phyloP scores from a whole-genome alignment of 2,113 vertebrate species.

The Cololabis saira region DNA sequence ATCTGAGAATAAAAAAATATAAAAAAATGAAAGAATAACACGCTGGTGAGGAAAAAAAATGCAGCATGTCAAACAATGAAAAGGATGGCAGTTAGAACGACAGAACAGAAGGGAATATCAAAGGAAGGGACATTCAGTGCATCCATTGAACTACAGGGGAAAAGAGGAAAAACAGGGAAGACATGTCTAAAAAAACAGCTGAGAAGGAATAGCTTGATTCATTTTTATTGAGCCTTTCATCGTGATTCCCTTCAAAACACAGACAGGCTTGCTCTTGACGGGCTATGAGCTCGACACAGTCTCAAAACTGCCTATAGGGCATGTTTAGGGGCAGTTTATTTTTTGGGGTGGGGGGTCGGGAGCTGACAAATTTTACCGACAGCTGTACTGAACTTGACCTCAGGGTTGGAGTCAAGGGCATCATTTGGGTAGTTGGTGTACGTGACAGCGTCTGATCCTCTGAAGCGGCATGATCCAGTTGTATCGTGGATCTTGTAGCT shows the following conservation, averaged over 20 bases:
- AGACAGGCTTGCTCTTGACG: slow-evolving; percentile 37
- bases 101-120: slow-evolving; percentile 24
- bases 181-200: slow-evolving; percentile 10
- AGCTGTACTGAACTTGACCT: slow-evolving; percentile 25
- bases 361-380: slow-evolving; percentile 33
- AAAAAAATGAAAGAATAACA: background rate
- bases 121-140: slow-evolving; percentile 18
- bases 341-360: slow-evolving; percentile 11
- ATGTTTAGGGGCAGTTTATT: slow-evolving; percentile 36
- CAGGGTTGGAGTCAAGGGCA: slow-evolving; percentile 70
- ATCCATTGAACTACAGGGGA: slow-evolving; percentile 21
- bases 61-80: slow-evolving; percentile 37
- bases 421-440: slow-evolving; percentile 28
- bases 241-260: slow-evolving; percentile 51
- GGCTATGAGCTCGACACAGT: slow-evolving; percentile 47
- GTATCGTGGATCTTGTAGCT: slow-evolving; percentile 24
- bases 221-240: slow-evolving; percentile 51
- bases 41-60: slow-evolving; percentile 45
- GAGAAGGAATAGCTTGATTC: slow-evolving; percentile 41
- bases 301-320: slow-evolving; percentile 19
- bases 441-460: slow-evolving; percentile 36
- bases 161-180: slow-evolving; percentile 25
- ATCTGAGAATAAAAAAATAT: slow-evolving; percentile 58
- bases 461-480: slow-evolving; percentile 21
- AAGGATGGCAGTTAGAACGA: slow-evolving; percentile 44